Evolutionary conservation across 2,888 invertebrate species (phyloP).

Genomic region (Caenorhabditis sp.): DNA sequence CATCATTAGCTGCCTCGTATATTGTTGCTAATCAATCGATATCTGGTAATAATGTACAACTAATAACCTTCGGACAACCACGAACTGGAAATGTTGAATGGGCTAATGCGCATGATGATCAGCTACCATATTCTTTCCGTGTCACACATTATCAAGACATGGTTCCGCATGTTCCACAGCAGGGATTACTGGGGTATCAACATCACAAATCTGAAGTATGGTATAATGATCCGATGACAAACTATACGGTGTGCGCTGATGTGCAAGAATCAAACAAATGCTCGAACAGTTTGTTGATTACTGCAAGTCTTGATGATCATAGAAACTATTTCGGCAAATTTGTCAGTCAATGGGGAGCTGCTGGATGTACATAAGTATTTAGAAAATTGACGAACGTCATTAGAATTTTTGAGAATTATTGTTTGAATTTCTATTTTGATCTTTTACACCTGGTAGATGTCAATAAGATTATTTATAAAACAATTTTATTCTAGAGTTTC

Average conservation of each 20-base stretch:
- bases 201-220: conserved; percentile 58
- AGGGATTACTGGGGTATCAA: conserved; percentile 49
- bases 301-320: conserved; percentile 55
- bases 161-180: conserved; percentile 57
- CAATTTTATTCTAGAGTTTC: conserved; percentile 16
- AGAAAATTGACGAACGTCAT: no score
- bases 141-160: conserved; percentile 54
- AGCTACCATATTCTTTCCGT: conserved; percentile 46
- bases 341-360: conserved; percentile 48
- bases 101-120: conserved; percentile 48
- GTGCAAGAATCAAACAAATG: conserved; percentile 47
- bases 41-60: conserved; percentile 34
- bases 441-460: neutral
- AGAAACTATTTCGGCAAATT: conserved; percentile 56
- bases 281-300: conserved; percentile 46
- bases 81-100: conserved; percentile 56
- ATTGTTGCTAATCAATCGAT: conserved; percentile 34
- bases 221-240: conserved; percentile 44
- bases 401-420: no score
- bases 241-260: conserved; percentile 36
- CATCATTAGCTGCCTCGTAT: conserved; percentile 53
- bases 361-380: no score
- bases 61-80: conserved; percentile 63
- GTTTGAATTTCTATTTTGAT: no score
- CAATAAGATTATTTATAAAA: conserved; percentile 3